Base-by-base conservation (phyloP, 1,140 invertebrate genomes). In the Drosophila melanica region DNA sequence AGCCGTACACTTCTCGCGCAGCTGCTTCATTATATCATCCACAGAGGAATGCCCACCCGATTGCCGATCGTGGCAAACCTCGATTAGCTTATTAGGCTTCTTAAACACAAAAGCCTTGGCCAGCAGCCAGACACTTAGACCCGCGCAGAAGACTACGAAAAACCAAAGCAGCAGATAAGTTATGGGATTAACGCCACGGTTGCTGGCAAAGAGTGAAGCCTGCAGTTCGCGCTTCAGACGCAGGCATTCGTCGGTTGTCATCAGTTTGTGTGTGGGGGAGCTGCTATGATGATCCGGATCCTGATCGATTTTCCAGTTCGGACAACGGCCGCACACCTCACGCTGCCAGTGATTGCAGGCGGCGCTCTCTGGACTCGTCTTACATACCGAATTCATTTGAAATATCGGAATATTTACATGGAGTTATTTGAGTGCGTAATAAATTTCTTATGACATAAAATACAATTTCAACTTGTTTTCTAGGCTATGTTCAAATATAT, bases 171-270 rank as follows among this genome's bases (percentile, higher is more conserved):
- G 8, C 45, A 65, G 16, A 4, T 37, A 14, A 12, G 44, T 48
- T 18, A 42, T 59, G 14, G 20, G 44, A 12, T 60, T 47, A 4
- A 5, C 0, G 7, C 8, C 37, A 0, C 37, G 27, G 0, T 51
- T 37, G 3, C 30, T 14, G 0, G 3, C 11, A 2, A 44, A 20
- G 3, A 45, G 27, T 0, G 48, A 39, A 1, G 23, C 1, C n/a
- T 66, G 39, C 8, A 74, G 37, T 2, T 74, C 71, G 0, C 66
- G 42, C 8, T 44, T 42, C 27, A 74, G 37, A 0, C 50, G 65
- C 30, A 57, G 37, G 45, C 71, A 74, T 23, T 74, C 65, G 1
- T 33, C 66, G 3, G n/a, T 44, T 44, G 71, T 74, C 10, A 74
- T 74, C 3, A 74, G 42, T 33, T 57, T 57, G 23, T 37, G 33